Evolutionary conservation across 1,140 invertebrate genomes (phyloP), one percentile per base, ranked within the genome.

Genomic region (Eurosta solidaginis): DNA sequence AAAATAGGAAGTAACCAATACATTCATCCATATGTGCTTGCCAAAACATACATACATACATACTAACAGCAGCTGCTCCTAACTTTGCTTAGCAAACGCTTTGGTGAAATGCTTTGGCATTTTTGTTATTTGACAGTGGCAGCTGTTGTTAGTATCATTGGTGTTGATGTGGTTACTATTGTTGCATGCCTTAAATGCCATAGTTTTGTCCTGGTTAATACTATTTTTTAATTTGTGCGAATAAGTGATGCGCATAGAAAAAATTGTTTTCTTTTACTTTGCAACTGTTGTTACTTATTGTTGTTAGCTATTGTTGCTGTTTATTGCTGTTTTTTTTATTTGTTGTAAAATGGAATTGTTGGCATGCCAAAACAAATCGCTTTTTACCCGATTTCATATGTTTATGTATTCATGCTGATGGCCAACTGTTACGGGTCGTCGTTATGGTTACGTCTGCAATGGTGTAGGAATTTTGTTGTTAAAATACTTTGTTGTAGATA

Each of bases 1-100:
- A 84, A 84, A 84, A 84, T 84, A 84, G 83, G 83, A 84, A 84
- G 83, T 68, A 10, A 36, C n/a, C 22, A n/a, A 9, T 36, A 68
- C 33, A 68, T n/a, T n/a, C n/a, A n/a, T n/a, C n/a, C n/a, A n/a
- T 29, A 17, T 36, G 29, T 5, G 14, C 14, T n/a, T 10, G 12
- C 52, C 4, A 10, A 59, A 27, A 12, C 0, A 25, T 54, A 27
- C 22, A 4, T 6, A 12, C 12, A 54, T 54, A 27, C 27, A 17
- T 54, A 25, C 1, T 10, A 54, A 20, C 50, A 25, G 25, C 50
- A 54, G 50, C 22, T 27, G 50, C 14, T 68, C 14, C 7, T n/a
- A n/a, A 36, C 27, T 68, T 68, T 20, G n/a, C n/a, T n/a, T n/a
- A n/a, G n/a, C 33, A 68, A 40, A 63, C 33, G n/a, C 33, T 40